A percentile compares a stretch with the other conserved stretches of the same genome.
These are phyloP conservation scores for Zapornia atra DNA, from an alignment of 2,113 vertebrate species.

Conservation along the genomic window DNA sequence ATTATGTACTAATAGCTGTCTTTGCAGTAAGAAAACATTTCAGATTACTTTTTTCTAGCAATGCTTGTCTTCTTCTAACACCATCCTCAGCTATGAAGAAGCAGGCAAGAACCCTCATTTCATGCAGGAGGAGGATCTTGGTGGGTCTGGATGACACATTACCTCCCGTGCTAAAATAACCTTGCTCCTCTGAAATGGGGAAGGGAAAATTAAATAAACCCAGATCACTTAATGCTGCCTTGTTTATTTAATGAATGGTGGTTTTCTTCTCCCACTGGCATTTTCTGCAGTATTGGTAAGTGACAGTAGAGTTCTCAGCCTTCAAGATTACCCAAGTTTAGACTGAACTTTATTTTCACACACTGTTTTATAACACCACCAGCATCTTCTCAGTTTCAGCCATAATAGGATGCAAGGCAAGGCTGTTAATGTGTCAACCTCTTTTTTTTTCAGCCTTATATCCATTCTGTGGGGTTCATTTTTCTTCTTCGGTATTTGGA, in stretches of 20 bases:
- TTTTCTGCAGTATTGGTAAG: background rate
- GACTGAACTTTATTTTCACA: background rate
- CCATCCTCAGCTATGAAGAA: background rate
- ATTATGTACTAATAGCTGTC: background rate
- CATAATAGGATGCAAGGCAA: background rate
- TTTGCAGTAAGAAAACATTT: slow-evolving; percentile 50
- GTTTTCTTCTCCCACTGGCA: background rate
- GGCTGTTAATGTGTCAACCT: background rate
- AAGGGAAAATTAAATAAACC: background rate
- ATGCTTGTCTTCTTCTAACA: background rate
- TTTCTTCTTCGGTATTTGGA: slow-evolving; percentile 84
- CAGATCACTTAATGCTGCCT: background rate
- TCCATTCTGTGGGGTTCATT: slow-evolving; percentile 80
- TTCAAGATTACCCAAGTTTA: background rate
- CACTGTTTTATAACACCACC: background rate
- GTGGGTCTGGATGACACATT: background rate
- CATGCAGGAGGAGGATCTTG: background rate
- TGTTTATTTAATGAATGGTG: background rate
- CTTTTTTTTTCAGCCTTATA: slow-evolving; percentile 77
- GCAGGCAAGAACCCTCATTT: background rate
- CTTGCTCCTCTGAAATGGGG: background rate
- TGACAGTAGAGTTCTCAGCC: background rate
- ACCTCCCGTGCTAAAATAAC: background rate
- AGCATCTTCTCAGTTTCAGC: background rate
- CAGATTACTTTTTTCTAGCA: background rate